Conservation (phyloP, 2,113 vertebrate genomes). For the Cebus imitator region DNA sequence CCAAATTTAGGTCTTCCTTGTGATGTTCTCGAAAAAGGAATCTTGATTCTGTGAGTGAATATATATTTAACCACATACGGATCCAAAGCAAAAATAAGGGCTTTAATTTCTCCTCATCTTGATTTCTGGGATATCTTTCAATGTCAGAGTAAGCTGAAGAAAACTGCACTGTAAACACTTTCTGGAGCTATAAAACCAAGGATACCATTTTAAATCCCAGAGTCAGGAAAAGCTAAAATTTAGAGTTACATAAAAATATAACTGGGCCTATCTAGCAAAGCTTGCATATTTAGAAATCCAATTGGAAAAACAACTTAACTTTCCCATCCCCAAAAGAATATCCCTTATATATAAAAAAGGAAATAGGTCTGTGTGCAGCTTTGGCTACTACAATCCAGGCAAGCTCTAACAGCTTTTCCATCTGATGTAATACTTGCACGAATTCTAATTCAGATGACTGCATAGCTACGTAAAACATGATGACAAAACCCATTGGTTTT, state of each 20-base stretch:
- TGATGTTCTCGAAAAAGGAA: conserved; percentile 8
- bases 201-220: background rate
- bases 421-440: background rate
- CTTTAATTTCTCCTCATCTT: conserved; percentile 32
- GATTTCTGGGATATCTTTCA: conserved; percentile 25
- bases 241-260: background rate
- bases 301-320: background rate
- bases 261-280: background rate
- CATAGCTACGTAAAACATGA: background rate
- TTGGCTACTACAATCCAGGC: background rate
- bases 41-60: background rate
- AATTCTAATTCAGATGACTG: background rate
- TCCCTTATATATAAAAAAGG: background rate
- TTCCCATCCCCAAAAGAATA: background rate
- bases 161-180: conserved; percentile 18
- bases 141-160: background rate
- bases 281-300: background rate
- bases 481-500: background rate
- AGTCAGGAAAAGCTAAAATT: conserved; percentile 35
- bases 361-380: background rate
- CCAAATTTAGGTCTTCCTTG: conserved; percentile 11
- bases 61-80: conserved; percentile 37
- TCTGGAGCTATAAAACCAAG: background rate
- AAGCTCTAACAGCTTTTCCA: conserved; percentile 21
- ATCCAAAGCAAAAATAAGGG: conserved; percentile 37